These are phyloP conservation scores for Scartelaos histophorus DNA, from an alignment of 2,113 vertebrate species.

Conservation along the genomic window DNA sequence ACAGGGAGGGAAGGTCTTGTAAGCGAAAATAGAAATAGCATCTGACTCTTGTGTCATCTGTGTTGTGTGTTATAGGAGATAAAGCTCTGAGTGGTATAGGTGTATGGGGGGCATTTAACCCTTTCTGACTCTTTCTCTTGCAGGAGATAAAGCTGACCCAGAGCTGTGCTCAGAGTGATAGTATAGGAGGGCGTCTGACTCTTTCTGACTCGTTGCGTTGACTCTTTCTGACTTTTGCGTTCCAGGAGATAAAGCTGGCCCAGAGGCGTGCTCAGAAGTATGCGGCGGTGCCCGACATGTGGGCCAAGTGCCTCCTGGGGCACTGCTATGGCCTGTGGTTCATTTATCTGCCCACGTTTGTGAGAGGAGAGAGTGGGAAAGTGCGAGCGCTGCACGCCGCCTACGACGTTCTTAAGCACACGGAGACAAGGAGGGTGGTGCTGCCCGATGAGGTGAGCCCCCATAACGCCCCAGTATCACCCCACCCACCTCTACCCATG, in stretches of 20 bases:
- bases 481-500: no score
- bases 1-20: no score
- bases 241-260: slow-evolving; percentile 91
- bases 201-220: no score
- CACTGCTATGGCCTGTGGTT: slow-evolving; percentile 97
- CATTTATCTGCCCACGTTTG: slow-evolving; percentile 89
- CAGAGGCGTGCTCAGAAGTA: slow-evolving; percentile 91
- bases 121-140: not conserved
- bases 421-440: slow-evolving; percentile 91
- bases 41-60: no score
- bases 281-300: slow-evolving; percentile 84
- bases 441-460: slow-evolving; percentile 88
- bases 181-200: not conserved
- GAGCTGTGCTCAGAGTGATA: slow-evolving; percentile 79
- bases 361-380: slow-evolving; percentile 80
- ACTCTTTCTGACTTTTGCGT: no score
- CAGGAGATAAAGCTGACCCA: slow-evolving; percentile 95
- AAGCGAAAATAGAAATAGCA: no score
- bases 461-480: not conserved
- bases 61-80: no score
- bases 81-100: no score
- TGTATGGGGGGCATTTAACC: no score
- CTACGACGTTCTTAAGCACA: slow-evolving; percentile 90
- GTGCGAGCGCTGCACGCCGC: slow-evolving; percentile 86
- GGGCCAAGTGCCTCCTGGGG: slow-evolving; percentile 90